phyloP scores from a whole-genome alignment of 2,113 vertebrate species.

The Archilochus colubris region DNA sequence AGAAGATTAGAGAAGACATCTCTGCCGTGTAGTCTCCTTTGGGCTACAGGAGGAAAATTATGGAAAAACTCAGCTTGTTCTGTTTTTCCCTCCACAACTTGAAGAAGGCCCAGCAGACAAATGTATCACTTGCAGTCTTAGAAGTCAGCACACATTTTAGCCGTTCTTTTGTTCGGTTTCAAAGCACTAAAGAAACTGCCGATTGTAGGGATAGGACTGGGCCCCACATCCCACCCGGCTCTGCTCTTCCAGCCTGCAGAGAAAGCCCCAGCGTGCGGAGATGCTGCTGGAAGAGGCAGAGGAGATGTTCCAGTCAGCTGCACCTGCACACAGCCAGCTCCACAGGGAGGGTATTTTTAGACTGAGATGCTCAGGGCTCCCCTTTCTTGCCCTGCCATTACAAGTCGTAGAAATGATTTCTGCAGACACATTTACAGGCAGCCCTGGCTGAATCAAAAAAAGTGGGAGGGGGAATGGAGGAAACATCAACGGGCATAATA shows the following conservation, averaged over 20 bases:
- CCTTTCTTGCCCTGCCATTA: not conserved
- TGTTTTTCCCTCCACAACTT: constrained; percentile 44
- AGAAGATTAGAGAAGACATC: constrained; percentile 74
- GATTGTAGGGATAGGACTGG: not conserved
- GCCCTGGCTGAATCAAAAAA: not conserved
- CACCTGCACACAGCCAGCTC: not conserved
- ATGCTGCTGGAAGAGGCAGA: rapidly evolving
- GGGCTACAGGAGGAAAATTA: constrained; percentile 47
- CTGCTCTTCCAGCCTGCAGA: not conserved
- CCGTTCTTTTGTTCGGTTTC: not conserved
- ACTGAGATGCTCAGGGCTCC: not conserved
- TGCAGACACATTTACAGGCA: not conserved
- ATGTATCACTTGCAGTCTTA: constrained; percentile 46
- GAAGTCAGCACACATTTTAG: not conserved
- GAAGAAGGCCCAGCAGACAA: constrained; percentile 62
- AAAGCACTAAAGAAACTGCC: not conserved
- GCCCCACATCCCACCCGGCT: not conserved
- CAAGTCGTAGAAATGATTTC: not conserved
- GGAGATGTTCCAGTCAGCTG: not conserved
- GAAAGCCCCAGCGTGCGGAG: not conserved
- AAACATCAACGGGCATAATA: not conserved
- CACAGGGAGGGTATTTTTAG: not conserved
- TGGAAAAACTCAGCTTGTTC: constrained; percentile 56
- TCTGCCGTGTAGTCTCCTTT: constrained; percentile 55
- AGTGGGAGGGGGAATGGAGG: not conserved